phyloP scores from a whole-genome alignment of 2,113 vertebrate species.

The Aleadryas rufinucha region DNA sequence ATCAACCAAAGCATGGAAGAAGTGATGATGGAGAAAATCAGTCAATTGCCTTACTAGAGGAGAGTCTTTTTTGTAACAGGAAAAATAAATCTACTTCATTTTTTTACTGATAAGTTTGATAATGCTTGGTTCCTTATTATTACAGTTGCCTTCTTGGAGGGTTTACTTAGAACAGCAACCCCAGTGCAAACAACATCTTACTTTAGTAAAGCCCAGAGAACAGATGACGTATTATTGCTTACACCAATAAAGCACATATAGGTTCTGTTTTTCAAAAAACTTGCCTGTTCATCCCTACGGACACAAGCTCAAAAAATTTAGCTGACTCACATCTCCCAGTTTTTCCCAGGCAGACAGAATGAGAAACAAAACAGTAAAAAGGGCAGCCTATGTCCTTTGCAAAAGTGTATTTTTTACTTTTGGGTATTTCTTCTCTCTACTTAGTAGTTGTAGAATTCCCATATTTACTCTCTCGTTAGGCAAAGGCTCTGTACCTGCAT shows the following conservation, averaged over 20 bases:
- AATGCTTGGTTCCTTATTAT: neutral
- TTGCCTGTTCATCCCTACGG: neutral
- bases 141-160: neutral
- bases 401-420: neutral
- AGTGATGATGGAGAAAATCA: neutral
- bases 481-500: neutral
- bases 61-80: neutral
- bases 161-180: neutral
- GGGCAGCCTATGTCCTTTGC: neutral
- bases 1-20: neutral
- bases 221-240: neutral
- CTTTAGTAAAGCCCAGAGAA: slow-evolving; percentile 13
- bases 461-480: neutral
- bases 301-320: neutral
- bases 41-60: neutral
- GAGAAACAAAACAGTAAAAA: neutral
- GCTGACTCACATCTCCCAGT: neutral
- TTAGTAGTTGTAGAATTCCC: neutral
- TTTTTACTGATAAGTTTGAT: neutral
- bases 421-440: neutral
- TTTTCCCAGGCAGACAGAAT: neutral
- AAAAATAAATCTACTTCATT: neutral
- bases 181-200: neutral
- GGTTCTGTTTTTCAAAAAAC: neutral
- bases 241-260: neutral